These are phyloP conservation scores for Limulus polyphemus DNA, from an alignment of 2,888 invertebrate species.

Conservation along the genomic window DNA sequence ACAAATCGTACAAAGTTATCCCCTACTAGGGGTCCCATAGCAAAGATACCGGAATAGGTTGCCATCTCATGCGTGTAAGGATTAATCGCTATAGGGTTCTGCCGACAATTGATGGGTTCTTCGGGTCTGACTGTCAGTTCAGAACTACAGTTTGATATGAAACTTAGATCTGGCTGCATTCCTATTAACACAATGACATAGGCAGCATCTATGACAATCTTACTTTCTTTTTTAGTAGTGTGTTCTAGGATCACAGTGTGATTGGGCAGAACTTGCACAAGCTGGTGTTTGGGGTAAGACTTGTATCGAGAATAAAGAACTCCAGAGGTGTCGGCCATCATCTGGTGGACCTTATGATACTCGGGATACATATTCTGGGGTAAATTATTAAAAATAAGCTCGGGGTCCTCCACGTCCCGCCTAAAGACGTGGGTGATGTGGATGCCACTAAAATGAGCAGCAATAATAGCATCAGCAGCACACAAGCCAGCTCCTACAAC, in stretches of 20 bases:
- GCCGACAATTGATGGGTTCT: conserved; percentile 57
- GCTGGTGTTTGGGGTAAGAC: conserved; percentile 54
- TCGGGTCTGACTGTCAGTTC: conserved; percentile 50
- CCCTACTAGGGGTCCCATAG: conserved; percentile 74
- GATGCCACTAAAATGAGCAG: conserved; percentile 50
- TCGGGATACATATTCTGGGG: conserved; percentile 69
- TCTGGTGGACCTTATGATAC: conserved; percentile 51
- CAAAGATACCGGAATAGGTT: conserved; percentile 60
- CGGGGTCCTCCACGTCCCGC: conserved; percentile 48
- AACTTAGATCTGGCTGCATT: conserved; percentile 65
- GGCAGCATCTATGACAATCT: conserved; percentile 43
- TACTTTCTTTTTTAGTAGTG: neutral
- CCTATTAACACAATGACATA: conserved; percentile 64
- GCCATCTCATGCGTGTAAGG: conserved; percentile 57
- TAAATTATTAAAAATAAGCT: conserved; percentile 46
- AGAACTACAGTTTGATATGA: conserved; percentile 42
- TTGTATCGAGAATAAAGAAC: conserved; percentile 71
- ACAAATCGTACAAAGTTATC: conserved; percentile 84
- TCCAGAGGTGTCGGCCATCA: conserved; percentile 44
- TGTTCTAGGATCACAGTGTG: conserved; percentile 33
- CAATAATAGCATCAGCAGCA: conserved; percentile 80
- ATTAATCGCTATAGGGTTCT: conserved; percentile 65
- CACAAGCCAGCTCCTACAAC: conserved; percentile 80
- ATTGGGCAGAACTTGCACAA: conserved; percentile 45
- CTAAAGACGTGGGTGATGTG: conserved; percentile 65